phyloP scores from a whole-genome alignment of 2,113 vertebrate genomes.

The Cynocephalus volans region DNA sequence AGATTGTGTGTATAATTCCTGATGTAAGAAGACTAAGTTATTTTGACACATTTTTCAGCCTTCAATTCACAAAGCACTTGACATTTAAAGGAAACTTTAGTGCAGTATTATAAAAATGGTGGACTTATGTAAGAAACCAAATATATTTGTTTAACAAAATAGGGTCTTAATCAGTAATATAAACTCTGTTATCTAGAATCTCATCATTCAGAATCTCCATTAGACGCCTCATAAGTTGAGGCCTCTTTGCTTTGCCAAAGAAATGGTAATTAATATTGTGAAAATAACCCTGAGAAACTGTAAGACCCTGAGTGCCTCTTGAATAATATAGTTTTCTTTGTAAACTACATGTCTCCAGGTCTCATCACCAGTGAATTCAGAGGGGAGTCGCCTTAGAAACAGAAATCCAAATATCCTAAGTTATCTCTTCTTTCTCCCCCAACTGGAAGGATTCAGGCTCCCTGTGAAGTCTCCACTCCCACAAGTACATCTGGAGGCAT shows the following conservation, averaged over 20 bases:
- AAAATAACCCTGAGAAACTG: constrained; percentile 53
- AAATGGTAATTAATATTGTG: constrained; percentile 60
- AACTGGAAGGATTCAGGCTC: background rate
- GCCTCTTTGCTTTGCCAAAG: constrained; percentile 61
- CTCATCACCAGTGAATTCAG: constrained; percentile 18
- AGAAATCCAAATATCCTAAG: constrained; percentile 36
- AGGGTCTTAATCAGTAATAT: constrained; percentile 38
- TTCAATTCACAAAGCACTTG: constrained; percentile 64
- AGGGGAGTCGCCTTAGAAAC: constrained; percentile 36
- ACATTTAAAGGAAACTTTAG: constrained; percentile 59
- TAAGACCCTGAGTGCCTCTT: background rate
- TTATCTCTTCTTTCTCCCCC: background rate
- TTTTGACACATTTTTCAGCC: constrained; percentile 64
- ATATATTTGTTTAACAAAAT: constrained; percentile 52
- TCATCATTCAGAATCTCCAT: background rate
- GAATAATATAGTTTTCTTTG: constrained; percentile 45
- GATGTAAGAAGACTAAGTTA: constrained; percentile 59
- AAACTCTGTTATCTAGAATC: constrained; percentile 16
- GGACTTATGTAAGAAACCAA: constrained; percentile 48
- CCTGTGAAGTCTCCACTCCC: background rate
- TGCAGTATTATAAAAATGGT: constrained; percentile 15
- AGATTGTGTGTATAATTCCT: constrained; percentile 40
- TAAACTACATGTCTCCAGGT: constrained; percentile 49
- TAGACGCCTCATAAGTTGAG: constrained; percentile 28
- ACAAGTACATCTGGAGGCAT: background rate